Conservation (phyloP, 2,113 vertebrate genomes). For the Brevimyrus niger region DNA sequence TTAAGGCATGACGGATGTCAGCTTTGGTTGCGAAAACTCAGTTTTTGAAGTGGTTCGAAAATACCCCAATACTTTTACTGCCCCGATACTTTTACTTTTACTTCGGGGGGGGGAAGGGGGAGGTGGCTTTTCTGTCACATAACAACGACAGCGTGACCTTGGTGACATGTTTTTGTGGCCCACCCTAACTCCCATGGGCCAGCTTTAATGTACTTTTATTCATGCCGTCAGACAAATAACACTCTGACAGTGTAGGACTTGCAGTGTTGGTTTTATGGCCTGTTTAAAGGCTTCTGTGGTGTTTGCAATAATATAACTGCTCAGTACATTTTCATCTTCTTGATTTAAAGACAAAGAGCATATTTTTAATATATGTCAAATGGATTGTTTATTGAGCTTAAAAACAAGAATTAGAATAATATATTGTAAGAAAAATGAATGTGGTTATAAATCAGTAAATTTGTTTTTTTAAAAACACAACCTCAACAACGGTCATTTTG, state of each 20-base stretch:
- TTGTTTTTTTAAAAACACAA: constrained; percentile 47
- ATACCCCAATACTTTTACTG: neutral
- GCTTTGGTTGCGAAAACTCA: neutral
- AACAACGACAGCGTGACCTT: neutral
- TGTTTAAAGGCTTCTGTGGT: constrained; percentile 27
- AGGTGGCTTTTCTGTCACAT: neutral
- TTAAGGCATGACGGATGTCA: neutral
- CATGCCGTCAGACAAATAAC: neutral
- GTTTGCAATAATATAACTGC: neutral
- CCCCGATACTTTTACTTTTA: neutral
- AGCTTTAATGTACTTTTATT: neutral
- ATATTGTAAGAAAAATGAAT: constrained; percentile 1
- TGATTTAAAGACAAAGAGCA: constrained; percentile 40
- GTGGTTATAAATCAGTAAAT: constrained; percentile 7
- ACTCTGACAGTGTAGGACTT: neutral
- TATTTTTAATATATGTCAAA: constrained; percentile 71
- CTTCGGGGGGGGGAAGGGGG: neutral
- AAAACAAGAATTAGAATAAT: constrained; percentile 30
- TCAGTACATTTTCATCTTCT: constrained; percentile 30
- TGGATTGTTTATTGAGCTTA: constrained; percentile 58
- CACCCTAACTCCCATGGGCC: neutral
- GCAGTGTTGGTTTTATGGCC: constrained; percentile 8
- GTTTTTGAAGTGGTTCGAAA: neutral
- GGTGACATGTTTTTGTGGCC: neutral
- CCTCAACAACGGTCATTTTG: constrained; percentile 43